These are phyloP conservation scores for Dasypus novemcinctus DNA, from an alignment of 2,113 vertebrate genomes.

Conservation along the genomic window DNA sequence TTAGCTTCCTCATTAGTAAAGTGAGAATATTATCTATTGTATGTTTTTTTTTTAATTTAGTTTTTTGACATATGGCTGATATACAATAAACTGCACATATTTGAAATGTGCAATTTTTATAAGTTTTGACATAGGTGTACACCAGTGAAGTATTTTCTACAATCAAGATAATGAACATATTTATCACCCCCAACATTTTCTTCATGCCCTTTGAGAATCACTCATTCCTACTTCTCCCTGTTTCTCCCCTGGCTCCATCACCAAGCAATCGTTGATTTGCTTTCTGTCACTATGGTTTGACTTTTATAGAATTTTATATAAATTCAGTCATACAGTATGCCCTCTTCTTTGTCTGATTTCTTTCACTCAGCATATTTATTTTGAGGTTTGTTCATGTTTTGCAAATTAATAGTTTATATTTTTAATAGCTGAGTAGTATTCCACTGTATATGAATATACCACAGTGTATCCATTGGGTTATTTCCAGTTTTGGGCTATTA, in stretches of 20 bases:
- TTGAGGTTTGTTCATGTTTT: neutral
- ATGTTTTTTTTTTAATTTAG: neutral
- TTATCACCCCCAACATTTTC: neutral
- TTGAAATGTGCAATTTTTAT: neutral
- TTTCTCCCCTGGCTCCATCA: neutral
- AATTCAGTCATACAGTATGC: neutral
- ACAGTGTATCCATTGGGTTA: neutral
- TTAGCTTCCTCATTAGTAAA: neutral
- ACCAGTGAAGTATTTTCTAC: neutral
- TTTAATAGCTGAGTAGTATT: neutral
- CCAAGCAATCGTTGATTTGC: neutral
- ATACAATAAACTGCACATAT: neutral
- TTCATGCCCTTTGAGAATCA: neutral
- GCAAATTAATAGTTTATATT: conserved; percentile 2
- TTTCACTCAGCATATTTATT: conserved; percentile 23
- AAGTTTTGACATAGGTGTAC: neutral
- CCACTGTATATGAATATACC: neutral
- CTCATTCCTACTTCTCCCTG: neutral
- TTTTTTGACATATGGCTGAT: conserved; percentile 23
- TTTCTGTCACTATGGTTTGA: neutral
- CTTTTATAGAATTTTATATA: neutral
- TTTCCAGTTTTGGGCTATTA: conserved; percentile 4
- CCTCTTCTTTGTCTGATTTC: neutral
- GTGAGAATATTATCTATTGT: neutral
- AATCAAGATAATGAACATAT: neutral